A percentile compares a stretch with the other conserved stretches of the same genome.
Evolutionary conservation across 2,113 vertebrate genomes (phyloP).

Genomic region (Parotia lawesii): DNA sequence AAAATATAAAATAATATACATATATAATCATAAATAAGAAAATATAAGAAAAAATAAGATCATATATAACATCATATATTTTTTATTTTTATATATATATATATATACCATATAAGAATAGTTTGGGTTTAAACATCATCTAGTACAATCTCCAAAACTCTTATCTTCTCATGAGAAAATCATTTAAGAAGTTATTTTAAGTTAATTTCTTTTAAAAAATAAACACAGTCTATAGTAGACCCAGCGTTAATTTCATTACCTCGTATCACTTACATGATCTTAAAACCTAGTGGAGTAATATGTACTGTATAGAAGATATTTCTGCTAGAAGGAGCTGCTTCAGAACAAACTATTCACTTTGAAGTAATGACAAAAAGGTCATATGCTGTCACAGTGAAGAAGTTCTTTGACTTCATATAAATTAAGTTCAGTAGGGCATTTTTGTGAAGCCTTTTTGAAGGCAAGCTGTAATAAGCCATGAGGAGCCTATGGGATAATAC

Average conservation of each 20-base stretch:
- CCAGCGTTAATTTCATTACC: neutral
- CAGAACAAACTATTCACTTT: neutral
- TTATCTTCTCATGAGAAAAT: neutral
- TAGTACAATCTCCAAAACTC: neutral
- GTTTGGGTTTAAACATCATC: neutral
- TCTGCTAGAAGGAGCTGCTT: neutral
- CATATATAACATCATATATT: neutral
- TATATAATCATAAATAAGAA: neutral
- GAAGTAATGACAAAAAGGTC: neutral
- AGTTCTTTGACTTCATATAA: neutral
- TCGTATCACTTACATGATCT: neutral
- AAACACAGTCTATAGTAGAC: neutral
- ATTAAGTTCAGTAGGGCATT: neutral
- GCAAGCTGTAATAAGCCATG: neutral
- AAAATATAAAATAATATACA: neutral
- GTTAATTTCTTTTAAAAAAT: neutral
- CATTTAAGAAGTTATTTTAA: neutral
- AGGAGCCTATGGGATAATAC: slow-evolving; percentile 5
- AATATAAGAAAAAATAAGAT: neutral
- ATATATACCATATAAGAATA: neutral
- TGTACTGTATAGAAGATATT: neutral
- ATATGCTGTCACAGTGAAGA: neutral
- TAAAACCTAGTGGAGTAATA: neutral
- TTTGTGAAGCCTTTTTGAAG: neutral
- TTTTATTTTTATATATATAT: too few relatives aligned